Evolutionary conservation across 1,140 invertebrate species (phyloP), one percentile per base, ranked within the genome.

Genomic region (Halictus rubicundus): DNA sequence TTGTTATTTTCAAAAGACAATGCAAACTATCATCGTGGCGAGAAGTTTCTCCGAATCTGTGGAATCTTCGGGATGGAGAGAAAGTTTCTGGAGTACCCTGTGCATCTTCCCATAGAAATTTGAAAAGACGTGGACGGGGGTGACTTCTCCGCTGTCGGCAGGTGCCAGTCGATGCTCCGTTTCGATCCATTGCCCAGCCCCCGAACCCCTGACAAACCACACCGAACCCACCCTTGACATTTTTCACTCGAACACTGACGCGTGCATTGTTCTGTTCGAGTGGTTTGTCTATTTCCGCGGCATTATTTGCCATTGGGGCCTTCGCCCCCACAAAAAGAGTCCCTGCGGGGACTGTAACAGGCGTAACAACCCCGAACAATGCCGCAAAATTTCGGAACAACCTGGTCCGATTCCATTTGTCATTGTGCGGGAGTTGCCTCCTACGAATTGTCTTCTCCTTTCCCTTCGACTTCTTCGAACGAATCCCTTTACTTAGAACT

Each of bases 251-350:
- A 27, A 32, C 77, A 68, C 57, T 37, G 73, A 76, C 71, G 23
- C 49, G 39, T 19, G 42, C 72, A 90, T 91, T 91, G 90, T 91
- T 84, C 79, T 8, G n/a, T 32, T 90, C 87, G 83, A 91, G 89
- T 89, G 89, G 88, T 83, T 90, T 78, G 80, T 79, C 88, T 86
- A 87, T 90, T 82, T 70, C 66, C 10, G 65, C 54, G 72, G 78
- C 77, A 91, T 89, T 90, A 84, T 89, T 86, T 87, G 88, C 79
- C 77, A 68, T 59, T n/a, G 72, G 12, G 12, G 70, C 10, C 16
- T 64, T 70, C 68, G 70, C 68, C 72, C 73, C 37, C 70, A 64
- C 61, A 32, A 23, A 64, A 73, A 60, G 70, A 49, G 21, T 32
- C 64, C 25, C 64, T 37, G 54, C 4, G 2, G 57, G 9, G 39